These are phyloP conservation scores for Tribolium madens DNA, from an alignment of 1,140 invertebrate genomes.

Conservation along the genomic window DNA sequence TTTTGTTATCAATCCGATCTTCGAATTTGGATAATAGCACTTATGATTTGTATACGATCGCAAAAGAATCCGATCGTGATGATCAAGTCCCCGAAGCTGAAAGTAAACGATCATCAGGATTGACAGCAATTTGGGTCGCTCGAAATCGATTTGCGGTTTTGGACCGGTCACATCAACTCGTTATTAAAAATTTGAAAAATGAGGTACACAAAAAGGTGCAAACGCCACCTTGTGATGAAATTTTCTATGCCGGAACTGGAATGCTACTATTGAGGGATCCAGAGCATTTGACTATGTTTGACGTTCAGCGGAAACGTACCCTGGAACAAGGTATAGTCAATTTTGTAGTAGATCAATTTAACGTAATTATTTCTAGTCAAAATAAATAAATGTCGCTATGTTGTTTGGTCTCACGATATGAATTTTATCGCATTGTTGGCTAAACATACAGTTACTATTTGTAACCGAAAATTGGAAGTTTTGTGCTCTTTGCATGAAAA, in stretches of 20 bases:
- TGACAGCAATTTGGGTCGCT: slow-evolving; percentile 98
- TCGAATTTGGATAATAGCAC: slow-evolving; percentile 90
- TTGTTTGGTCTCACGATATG: slow-evolving; percentile 98
- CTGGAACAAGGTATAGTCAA: slow-evolving; percentile 61
- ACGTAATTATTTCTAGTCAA: slow-evolving; percentile 72
- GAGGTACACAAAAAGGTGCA: slow-evolving; percentile 97
- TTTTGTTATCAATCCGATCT: slow-evolving; percentile 84
- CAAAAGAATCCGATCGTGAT: slow-evolving; percentile 75
- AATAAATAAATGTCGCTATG: slow-evolving; percentile 93
- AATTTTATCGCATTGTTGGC: slow-evolving; percentile 92
- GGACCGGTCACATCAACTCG: slow-evolving; percentile 90
- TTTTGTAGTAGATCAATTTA: background rate
- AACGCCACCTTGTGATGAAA: slow-evolving; percentile 93
- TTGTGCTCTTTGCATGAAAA: slow-evolving; percentile 96
- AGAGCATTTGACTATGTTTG: slow-evolving; percentile 92
- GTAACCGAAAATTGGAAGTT: slow-evolving; percentile 90
- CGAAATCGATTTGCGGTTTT: slow-evolving; percentile 98
- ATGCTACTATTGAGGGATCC: slow-evolving; percentile 92
- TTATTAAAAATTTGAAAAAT: slow-evolving; percentile 98
- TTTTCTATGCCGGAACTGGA: slow-evolving; percentile 98
- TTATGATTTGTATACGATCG: slow-evolving; percentile 94
- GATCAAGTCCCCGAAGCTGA: slow-evolving; percentile 72
- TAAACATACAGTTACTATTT: slow-evolving; percentile 94
- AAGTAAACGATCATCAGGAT: slow-evolving; percentile 87
- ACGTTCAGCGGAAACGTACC: slow-evolving; percentile 92